Conservation (phyloP, 2,888 invertebrate genomes). For the Seladonia tumulorum region DNA sequence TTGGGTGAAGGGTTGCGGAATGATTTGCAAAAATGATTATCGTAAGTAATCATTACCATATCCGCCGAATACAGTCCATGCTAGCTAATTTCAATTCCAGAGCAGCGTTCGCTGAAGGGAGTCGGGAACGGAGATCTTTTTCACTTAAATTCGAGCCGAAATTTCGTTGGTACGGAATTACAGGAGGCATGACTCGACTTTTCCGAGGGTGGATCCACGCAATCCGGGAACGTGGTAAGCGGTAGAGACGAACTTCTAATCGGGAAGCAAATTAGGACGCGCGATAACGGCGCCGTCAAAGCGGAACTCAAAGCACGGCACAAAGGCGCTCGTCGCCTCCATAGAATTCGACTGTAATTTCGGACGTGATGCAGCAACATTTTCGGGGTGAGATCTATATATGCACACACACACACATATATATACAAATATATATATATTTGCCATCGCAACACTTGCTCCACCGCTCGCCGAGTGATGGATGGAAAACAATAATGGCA, state of each 20-base stretch:
- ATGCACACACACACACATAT: slow-evolving; percentile 24
- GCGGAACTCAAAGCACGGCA: slow-evolving; percentile 68
- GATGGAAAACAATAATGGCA: slow-evolving; percentile 74
- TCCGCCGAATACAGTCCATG: background rate
- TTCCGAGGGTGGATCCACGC: slow-evolving; percentile 25
- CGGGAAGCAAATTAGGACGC: slow-evolving; percentile 72
- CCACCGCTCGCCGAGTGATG: slow-evolving; percentile 61
- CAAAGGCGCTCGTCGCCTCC: slow-evolving; percentile 63
- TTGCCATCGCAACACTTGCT: slow-evolving; percentile 49
- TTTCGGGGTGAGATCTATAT: slow-evolving; percentile 61
- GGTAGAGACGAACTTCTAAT: slow-evolving; percentile 59
- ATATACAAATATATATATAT: slow-evolving; percentile 36
- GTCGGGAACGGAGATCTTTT: background rate
- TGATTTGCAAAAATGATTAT: too few species aligned
- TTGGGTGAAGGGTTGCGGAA: too few species aligned
- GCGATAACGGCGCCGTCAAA: slow-evolving; percentile 71
- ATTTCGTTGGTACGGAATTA: slow-evolving; percentile 1
- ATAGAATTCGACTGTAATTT: slow-evolving; percentile 72
- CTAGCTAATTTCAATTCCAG: background rate
- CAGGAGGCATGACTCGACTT: slow-evolving; percentile 17
- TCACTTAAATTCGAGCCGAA: background rate
- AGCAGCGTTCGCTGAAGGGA: background rate
- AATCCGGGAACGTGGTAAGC: slow-evolving; percentile 42
- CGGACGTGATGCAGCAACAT: slow-evolving; percentile 76
- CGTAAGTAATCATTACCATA: background rate